Evolutionary conservation across 2,888 invertebrate species (phyloP).

Genomic region (Leptinotarsa tumamoca): DNA sequence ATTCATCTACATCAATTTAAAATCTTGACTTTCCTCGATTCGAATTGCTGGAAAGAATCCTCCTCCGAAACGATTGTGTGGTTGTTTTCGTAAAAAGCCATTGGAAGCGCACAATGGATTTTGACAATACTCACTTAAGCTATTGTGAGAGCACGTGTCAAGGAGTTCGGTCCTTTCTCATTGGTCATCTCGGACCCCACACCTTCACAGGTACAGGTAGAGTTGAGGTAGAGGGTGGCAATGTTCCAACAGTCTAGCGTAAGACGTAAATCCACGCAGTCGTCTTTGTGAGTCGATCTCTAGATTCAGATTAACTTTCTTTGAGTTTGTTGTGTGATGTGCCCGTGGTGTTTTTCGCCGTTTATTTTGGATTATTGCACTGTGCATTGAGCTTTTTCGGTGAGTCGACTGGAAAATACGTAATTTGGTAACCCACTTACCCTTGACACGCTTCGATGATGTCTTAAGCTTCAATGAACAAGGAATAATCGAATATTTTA

Average conservation of each 20-base stretch:
- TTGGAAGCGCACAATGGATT: constrained; percentile 39
- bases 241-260: constrained; percentile 47
- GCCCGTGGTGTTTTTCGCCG: constrained; percentile 15
- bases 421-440: neutral
- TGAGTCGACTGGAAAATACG: neutral
- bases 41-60: constrained; percentile 34
- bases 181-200: constrained; percentile 54
- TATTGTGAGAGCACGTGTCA: constrained; percentile 49
- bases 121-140: constrained; percentile 44
- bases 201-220: constrained; percentile 50
- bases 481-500: neutral
- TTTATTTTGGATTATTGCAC: constrained; percentile 21
- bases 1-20: constrained; percentile 40
- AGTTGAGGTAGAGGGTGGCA: constrained; percentile 52
- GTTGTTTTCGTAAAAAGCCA: constrained; percentile 39
- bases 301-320: constrained; percentile 28
- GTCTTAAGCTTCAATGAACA: neutral
- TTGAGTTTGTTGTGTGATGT: constrained; percentile 33
- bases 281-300: constrained; percentile 25
- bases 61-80: constrained; percentile 36
- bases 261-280: constrained; percentile 43
- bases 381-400: constrained; percentile 9
- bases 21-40: constrained; percentile 36
- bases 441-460: neutral
- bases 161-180: constrained; percentile 38